Evolutionary conservation across 2,888 invertebrate genomes (phyloP), one percentile per base, ranked within the genome.

Genomic region (Oxytorus armatus): DNA sequence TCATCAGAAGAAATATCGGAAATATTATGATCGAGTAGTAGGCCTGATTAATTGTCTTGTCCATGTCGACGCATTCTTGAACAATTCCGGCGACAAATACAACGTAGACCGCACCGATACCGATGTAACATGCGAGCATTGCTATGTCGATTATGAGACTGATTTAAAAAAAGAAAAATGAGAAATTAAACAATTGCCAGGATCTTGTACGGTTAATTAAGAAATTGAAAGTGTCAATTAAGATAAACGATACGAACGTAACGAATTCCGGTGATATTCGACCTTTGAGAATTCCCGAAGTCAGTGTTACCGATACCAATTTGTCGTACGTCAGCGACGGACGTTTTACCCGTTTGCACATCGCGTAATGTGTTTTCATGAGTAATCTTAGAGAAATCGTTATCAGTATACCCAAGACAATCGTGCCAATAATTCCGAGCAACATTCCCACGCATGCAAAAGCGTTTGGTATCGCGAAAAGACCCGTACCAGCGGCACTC

Each of bases 381-480:
- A 88, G 82, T n/a, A 88, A 75, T 5, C 86, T 87, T 3, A 87
- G 82, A 0, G 84, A 82, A n/a, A 72, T 53, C 0, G 85, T 84
- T 14, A 88, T 84, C 10, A 88, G 51, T 8, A 87, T 7, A 33
- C 88, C 87, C 77, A 88, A 80, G 3, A 86, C 11, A 21, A 82
- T 61, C 1, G 86, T 87, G 5, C 87, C 86, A 4, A 85, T 14
- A 3, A 88, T 82, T 10, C 88, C 88, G 14, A 84, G 18, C 1
- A 85, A 4, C 65, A 88, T 79, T 11, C 88, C 88, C 14, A 88
- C 88, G 59, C 83, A 82, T 0, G 85, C 84, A n/a, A 86, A 88
- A 4, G 88, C 88, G 47, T 86, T 83, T 0, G 88, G 87, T 83
- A 88, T 84, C 0, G 87, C 85, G 29, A 88, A 88, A 3, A 88